Conservation (phyloP, 2,797 vertebrate species). For the Anabacerthia variegaticeps region DNA sequence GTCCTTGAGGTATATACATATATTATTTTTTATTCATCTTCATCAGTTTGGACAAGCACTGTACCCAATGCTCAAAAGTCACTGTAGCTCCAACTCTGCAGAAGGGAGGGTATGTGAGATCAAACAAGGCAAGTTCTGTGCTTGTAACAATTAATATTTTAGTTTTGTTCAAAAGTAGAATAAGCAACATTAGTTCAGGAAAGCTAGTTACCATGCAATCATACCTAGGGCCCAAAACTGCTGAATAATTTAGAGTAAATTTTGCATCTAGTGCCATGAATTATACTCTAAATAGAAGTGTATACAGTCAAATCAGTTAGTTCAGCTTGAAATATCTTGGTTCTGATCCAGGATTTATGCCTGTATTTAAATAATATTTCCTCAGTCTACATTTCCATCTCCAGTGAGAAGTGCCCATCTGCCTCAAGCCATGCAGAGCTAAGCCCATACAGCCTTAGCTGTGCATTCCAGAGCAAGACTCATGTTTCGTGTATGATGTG, state of each 20-base stretch:
- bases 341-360: background rate
- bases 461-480: conserved; percentile 1
- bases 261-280: background rate
- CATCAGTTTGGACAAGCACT: background rate
- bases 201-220: conserved; percentile 17
- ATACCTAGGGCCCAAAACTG: conserved; percentile 1
- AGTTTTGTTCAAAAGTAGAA: conserved; percentile 26
- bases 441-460: conserved; percentile 1
- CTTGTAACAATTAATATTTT: conserved; percentile 60
- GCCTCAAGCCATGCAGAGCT: background rate
- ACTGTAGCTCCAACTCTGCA: background rate
- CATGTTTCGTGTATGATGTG: conserved; percentile 34
- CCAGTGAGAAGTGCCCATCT: background rate
- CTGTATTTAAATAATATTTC: background rate
- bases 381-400: background rate
- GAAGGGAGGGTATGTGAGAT: background rate
- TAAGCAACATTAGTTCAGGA: conserved; percentile 38
- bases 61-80: background rate
- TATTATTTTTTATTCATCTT: conserved; percentile 47
- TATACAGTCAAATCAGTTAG: background rate
- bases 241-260: conserved; percentile 51
- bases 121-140: conserved; percentile 37
- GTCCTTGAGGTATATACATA: conserved; percentile 29
- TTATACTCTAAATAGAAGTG: background rate
- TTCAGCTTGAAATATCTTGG: background rate